A percentile compares a stretch with the other conserved stretches of the same genome.
These are phyloP conservation scores for Odocoileus virginianus DNA, from an alignment of 2,113 vertebrate species.

Conservation along the genomic window DNA sequence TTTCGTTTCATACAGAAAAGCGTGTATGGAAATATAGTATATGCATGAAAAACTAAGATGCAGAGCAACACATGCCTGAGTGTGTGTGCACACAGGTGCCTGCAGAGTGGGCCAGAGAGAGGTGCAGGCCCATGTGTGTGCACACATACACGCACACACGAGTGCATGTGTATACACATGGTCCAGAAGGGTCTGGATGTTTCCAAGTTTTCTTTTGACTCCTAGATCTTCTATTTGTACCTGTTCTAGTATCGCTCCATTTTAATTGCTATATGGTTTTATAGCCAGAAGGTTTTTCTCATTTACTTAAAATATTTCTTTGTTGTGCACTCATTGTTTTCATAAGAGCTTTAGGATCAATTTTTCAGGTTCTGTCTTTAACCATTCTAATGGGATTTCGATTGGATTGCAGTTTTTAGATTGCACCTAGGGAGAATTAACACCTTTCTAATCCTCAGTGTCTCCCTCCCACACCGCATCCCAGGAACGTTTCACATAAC, in stretches of 20 bases:
- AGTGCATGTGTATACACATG: not conserved
- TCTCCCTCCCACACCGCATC: not conserved
- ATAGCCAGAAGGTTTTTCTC: not conserved
- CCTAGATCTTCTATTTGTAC: not conserved
- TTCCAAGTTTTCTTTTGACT: not conserved
- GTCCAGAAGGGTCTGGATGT: not conserved
- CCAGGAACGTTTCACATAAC: fast-evolving
- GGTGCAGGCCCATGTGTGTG: fast-evolving
- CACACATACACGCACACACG: fast-evolving
- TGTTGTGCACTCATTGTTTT: not conserved
- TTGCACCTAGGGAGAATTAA: not conserved
- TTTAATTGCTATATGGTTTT: not conserved
- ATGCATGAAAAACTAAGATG: not conserved
- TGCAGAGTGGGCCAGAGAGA: no score
- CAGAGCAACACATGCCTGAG: not conserved
- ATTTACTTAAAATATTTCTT: not conserved
- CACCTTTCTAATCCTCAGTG: not conserved
- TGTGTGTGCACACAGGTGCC: fast-evolving
- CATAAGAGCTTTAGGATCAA: not conserved
- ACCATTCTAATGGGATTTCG: not conserved
- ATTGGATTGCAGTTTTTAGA: not conserved
- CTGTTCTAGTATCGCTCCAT: not conserved
- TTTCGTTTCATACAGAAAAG: not conserved
- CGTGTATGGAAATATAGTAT: not conserved
- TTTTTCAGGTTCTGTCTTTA: not conserved